Base-by-base conservation (phyloP, 2,888 invertebrate genomes). In the Pyralis farinalis region DNA sequence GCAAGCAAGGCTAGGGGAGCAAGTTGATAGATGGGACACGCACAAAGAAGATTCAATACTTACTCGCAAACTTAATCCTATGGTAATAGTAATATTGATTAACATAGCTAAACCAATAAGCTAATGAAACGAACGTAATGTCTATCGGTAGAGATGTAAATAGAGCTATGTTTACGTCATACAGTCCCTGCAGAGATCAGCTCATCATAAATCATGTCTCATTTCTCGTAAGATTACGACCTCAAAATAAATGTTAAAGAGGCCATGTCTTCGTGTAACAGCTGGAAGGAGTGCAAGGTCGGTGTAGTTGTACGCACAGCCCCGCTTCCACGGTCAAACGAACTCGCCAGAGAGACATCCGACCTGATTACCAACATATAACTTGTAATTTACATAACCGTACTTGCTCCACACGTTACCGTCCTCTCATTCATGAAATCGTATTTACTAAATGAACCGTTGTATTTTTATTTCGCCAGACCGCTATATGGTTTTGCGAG, bases 281-380 rank as follows among this genome's bases (percentile, higher is more conserved):
- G 35, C 28, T 12, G 40, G 21, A 30, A 33, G 12, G 42, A 45
- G 45, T 34, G 42, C 45, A 40, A 46, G 45, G 45, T 28, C 39
- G 34, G 8, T 12, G 34, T 28, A 16, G 29, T 42, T 35, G n/a
- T 25, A 36, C 29, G n/a, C 7, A 12, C 35, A n/a, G 28, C 20
- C 16, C 16, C 16, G 4, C 4, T 12, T 34, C 34, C 36, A 37
- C 34, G 32, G 34, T 31, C 38, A 39, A 33, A 34, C n/a, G 11
- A 31, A 54, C 66, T 59, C 76, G 79, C 78, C 79, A 78, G 73
- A 58, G 59, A 47, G 58, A 64, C 56, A 66, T 49, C 49, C 53
- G 67, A 69, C 66, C 66, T 67, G 55, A 49, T 63, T 52, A 58
- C 55, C 51, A 57, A 48, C 54, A 41, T 47, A 46, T 47, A 50